phyloP scores from a whole-genome alignment of 2,113 vertebrate genomes.

The Panthera uncia region DNA sequence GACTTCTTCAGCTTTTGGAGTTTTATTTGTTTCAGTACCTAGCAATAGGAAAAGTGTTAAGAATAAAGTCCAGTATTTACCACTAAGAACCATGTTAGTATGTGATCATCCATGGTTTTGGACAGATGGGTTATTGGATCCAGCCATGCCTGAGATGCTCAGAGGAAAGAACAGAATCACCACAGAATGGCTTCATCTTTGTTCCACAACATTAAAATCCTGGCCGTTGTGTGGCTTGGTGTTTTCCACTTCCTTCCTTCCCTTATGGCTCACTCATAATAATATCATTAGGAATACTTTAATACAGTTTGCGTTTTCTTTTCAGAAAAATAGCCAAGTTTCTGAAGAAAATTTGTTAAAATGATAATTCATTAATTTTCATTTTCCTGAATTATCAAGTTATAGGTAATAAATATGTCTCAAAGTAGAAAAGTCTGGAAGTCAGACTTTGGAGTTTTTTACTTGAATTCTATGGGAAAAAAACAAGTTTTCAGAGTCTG shows the following conservation, averaged over 20 bases:
- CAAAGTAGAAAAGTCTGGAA: background rate
- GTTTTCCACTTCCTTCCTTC: background rate
- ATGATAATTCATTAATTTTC: background rate
- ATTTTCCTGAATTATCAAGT: background rate
- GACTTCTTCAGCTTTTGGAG: background rate
- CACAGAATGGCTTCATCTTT: too few relatives aligned
- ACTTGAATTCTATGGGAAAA: background rate
- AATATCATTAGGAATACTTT: background rate
- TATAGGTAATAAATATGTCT: background rate
- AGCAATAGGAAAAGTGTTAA: conserved; percentile 47
- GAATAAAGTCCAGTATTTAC: background rate
- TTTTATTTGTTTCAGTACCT: conserved; percentile 26
- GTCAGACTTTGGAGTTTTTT: background rate
- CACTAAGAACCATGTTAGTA: background rate
- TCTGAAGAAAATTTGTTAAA: background rate
- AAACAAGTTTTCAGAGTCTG: background rate
- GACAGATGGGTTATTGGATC: background rate
- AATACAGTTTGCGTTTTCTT: background rate
- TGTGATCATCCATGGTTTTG: background rate
- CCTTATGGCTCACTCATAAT: background rate
- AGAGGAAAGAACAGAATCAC: background rate
- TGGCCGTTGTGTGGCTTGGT: background rate
- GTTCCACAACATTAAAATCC: background rate
- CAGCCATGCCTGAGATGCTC: background rate
- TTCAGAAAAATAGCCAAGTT: background rate